These are phyloP conservation scores for Caenorhabditis brenneri DNA, from an alignment of 1,140 invertebrate genomes.

Conservation along the genomic window DNA sequence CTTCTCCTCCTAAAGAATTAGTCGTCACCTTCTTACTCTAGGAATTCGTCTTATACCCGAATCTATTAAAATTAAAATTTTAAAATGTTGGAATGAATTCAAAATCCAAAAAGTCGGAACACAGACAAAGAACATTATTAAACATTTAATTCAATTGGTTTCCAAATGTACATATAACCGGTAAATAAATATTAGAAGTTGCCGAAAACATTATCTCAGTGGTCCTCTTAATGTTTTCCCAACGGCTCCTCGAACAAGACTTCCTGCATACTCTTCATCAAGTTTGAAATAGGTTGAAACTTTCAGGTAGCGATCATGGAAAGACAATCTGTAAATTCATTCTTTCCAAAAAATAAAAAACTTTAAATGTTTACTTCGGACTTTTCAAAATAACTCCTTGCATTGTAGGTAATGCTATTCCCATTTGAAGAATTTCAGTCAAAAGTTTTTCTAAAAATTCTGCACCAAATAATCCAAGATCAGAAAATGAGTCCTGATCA, in stretches of 20 bases:
- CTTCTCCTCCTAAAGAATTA: too few species aligned
- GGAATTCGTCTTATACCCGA: too few species aligned
- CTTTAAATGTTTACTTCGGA: slow-evolving; percentile 61
- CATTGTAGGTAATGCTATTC: slow-evolving; percentile 68
- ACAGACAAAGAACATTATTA: neutral
- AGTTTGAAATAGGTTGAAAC: slow-evolving; percentile 71
- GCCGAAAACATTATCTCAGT: neutral
- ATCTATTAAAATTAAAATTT: too few species aligned
- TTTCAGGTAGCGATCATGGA: slow-evolving; percentile 67
- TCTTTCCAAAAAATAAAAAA: neutral
- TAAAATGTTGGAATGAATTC: too few species aligned
- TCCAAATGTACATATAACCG: slow-evolving; percentile 41
- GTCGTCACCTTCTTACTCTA: too few species aligned
- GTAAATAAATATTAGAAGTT: neutral
- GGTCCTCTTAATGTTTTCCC: slow-evolving; percentile 3
- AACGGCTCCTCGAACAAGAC: slow-evolving; percentile 69
- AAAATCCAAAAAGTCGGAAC: too few species aligned
- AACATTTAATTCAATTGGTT: neutral
- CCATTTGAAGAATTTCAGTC: slow-evolving; percentile 70
- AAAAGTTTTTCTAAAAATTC: slow-evolving; percentile 70
- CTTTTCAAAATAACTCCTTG: slow-evolving; percentile 68
- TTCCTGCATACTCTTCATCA: slow-evolving; percentile 67
- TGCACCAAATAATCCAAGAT: slow-evolving; percentile 69
- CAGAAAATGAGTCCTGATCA: slow-evolving; percentile 68
- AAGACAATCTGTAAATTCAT: slow-evolving; percentile 58